phyloP scores from a whole-genome alignment of 1,140 invertebrate species.

The Gonioctena quinquepunctata region DNA sequence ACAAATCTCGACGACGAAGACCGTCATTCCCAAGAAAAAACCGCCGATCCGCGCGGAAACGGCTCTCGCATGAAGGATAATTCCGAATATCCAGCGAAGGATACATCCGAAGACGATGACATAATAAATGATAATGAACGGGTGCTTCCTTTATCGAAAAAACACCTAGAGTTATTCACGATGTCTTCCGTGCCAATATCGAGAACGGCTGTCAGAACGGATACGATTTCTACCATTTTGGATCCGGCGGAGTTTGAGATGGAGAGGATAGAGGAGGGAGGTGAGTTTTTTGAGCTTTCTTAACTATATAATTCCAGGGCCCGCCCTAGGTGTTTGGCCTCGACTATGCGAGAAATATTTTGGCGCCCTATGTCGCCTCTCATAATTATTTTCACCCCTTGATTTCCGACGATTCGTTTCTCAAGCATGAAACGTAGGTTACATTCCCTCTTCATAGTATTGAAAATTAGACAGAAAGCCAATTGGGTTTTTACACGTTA shows the following conservation, averaged over 20 bases:
- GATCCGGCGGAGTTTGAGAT: conserved; percentile 41
- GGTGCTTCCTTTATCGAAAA: conserved; percentile 37
- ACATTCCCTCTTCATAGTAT: no score
- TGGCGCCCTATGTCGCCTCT: no score
- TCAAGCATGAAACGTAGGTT: no score
- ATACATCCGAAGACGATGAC: not conserved
- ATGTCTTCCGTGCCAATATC: conserved; percentile 27
- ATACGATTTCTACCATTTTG: conserved; percentile 47
- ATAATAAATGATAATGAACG: conserved; percentile 12
- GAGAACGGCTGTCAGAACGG: conserved; percentile 41
- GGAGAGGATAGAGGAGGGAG: conserved; percentile 27
- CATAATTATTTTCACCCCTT: no score
- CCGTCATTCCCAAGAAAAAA: not conserved
- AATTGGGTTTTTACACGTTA: no score
- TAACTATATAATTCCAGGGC: no score
- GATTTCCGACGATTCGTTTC: no score
- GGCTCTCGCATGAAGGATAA: not conserved
- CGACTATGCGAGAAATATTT: no score
- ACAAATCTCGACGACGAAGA: conserved; percentile 40
- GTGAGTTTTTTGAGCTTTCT: conserved; percentile 7
- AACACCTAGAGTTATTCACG: conserved; percentile 45
- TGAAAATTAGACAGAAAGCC: no score
- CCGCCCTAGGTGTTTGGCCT: no score
- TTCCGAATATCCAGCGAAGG: not conserved
- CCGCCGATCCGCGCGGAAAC: not conserved